A percentile compares a stretch with the other conserved stretches of the same genome.
These are phyloP conservation scores for Diplazon laetatorius DNA, from an alignment of 2,888 invertebrate species.

Conservation along the genomic window DNA sequence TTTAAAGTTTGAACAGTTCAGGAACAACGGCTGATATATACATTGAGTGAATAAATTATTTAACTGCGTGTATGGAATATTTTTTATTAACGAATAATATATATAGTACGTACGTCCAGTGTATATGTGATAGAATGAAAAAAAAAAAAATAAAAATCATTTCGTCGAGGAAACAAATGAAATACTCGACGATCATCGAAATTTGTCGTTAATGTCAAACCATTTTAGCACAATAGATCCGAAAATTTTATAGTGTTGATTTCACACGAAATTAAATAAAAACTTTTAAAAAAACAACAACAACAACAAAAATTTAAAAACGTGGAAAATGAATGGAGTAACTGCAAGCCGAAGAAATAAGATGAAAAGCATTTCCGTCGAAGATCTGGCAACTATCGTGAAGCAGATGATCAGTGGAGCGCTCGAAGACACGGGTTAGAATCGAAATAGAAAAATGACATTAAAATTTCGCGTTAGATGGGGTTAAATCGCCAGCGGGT, in stretches of 20 bases:
- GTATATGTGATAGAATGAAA: slow-evolving; percentile 31
- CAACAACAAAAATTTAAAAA: no score
- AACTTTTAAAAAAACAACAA: slow-evolving; percentile 3
- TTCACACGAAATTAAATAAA: slow-evolving; percentile 3
- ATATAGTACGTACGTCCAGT: slow-evolving; percentile 21
- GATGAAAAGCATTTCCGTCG: slow-evolving; percentile 67
- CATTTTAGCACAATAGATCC: slow-evolving; percentile 6
- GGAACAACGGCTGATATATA: no score
- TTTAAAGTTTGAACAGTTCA: no score
- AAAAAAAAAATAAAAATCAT: slow-evolving; percentile 24
- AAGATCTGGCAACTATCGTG: slow-evolving; percentile 67
- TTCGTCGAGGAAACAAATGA: slow-evolving; percentile 29
- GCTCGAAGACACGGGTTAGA: slow-evolving; percentile 64
- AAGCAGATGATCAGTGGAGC: slow-evolving; percentile 65
- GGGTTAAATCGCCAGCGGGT: no score
- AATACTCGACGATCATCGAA: neutral
- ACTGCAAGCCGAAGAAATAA: slow-evolving; percentile 18
- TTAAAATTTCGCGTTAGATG: no score
- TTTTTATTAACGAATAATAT: slow-evolving; percentile 20
- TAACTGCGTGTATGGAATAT: slow-evolving; percentile 44
- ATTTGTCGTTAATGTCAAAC: slow-evolving; percentile 28
- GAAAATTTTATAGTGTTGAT: slow-evolving; percentile 29
- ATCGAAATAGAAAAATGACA: neutral
- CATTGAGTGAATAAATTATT: slow-evolving; percentile 67
- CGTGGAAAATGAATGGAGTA: neutral